A percentile compares a stretch with the other conserved stretches of the same genome.
Evolutionary conservation across 2,888 invertebrate species (phyloP).

Genomic region (Sepioteuthis lessoniana): DNA sequence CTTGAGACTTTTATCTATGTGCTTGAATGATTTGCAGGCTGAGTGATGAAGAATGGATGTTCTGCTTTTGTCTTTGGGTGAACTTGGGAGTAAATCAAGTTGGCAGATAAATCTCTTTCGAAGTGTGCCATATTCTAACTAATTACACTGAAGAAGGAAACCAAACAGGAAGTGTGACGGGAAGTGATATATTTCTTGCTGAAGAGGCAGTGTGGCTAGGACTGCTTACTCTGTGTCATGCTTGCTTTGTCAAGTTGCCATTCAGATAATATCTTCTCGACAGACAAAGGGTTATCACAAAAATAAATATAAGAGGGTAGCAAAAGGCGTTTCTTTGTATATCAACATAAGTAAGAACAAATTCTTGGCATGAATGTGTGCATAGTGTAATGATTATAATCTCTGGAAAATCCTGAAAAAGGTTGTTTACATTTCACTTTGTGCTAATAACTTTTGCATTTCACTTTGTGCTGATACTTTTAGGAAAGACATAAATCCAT

Average conservation of each 20-base stretch:
- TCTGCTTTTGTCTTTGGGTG: neutral
- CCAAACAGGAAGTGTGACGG: neutral
- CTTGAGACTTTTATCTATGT: neutral
- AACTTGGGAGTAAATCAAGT: neutral
- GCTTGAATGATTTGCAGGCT: neutral
- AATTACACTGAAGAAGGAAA: neutral
- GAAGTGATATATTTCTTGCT: neutral
- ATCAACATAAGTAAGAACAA: no score
- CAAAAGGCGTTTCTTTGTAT: no score
- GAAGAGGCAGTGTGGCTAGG: neutral
- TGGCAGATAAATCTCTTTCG: neutral
- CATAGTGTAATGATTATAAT: no score
- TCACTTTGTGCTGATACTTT: no score
- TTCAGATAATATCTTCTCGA: neutral
- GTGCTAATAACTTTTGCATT: no score
- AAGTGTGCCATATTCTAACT: neutral
- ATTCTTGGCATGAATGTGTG: no score
- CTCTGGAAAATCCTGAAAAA: no score
- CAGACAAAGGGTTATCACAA: neutral
- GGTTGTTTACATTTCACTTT: no score
- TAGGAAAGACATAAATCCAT: no score
- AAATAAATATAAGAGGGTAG: no score
- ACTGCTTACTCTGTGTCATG: neutral
- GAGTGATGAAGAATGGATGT: neutral
- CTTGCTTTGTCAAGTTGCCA: constrained; percentile 33